A percentile compares a stretch with the other conserved stretches of the same genome.
phyloP scores from a whole-genome alignment of 2,113 vertebrate species.

The Calyptomena viridis region DNA sequence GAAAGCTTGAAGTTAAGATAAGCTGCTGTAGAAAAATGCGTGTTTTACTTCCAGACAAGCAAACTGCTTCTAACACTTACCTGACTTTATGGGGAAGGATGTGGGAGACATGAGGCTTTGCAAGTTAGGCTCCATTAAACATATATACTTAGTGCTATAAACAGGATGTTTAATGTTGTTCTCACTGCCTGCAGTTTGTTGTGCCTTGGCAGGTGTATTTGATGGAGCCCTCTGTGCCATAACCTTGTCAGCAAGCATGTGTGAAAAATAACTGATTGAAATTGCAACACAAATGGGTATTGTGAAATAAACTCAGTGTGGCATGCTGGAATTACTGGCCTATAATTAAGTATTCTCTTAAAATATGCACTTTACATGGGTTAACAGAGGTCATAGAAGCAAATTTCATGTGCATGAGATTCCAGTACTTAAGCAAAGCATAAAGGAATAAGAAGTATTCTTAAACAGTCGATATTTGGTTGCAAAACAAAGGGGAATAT shows the following conservation, averaged over 20 bases:
- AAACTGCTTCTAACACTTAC: not conserved
- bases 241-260: not conserved
- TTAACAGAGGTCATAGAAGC: not conserved
- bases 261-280: not conserved
- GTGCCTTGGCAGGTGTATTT: not conserved
- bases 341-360: not conserved
- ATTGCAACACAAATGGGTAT: not conserved
- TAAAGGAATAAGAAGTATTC: not conserved
- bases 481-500: not conserved
- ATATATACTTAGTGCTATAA: not conserved
- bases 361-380: not conserved
- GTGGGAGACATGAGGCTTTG: not conserved
- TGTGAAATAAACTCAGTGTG: not conserved
- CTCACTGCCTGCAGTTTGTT: not conserved
- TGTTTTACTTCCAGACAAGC: not conserved
- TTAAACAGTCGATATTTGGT: not conserved
- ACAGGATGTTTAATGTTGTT: not conserved
- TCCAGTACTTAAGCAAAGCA: not conserved
- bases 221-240: not conserved
- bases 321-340: not conserved
- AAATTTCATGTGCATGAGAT: not conserved
- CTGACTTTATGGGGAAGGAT: not conserved
- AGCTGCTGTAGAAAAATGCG: not conserved
- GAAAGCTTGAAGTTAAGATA: constrained; percentile 46
- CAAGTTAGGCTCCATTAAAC: not conserved